phyloP scores from a whole-genome alignment of 2,797 vertebrate genomes.

The Thripadectes ignobilis region DNA sequence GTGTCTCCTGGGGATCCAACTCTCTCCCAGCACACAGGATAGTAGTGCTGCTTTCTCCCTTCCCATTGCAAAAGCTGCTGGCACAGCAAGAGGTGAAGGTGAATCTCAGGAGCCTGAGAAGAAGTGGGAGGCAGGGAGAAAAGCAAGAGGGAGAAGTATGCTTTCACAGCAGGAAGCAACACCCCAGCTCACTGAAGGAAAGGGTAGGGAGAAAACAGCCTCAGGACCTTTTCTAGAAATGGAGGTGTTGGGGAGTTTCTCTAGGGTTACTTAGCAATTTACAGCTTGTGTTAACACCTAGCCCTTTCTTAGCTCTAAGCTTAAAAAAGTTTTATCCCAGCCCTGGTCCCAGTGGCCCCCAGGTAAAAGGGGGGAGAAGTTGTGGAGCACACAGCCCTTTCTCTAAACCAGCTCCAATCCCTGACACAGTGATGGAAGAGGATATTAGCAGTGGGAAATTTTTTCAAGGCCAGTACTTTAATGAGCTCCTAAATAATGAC shows the following conservation, averaged over 20 bases:
- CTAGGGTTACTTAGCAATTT: neutral
- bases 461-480: conserved; percentile 52
- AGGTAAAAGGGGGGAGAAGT: neutral
- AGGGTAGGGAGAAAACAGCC: neutral
- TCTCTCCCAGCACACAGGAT: neutral
- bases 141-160: neutral
- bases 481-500: conserved; percentile 69
- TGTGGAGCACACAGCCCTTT: neutral
- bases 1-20: neutral
- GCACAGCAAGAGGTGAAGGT: neutral
- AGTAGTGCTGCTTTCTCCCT: neutral
- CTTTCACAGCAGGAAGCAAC: neutral
- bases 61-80: neutral
- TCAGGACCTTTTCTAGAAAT: neutral
- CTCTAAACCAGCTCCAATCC: neutral
- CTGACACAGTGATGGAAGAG: conserved; percentile 69
- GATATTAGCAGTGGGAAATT: conserved; percentile 58
- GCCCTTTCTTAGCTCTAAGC: neutral
- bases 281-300: neutral
- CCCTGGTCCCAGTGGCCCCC: neutral
- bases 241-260: neutral
- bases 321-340: neutral
- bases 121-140: rapidly evolving
- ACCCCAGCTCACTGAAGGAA: neutral
- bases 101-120: neutral